Base-by-base conservation (phyloP, 2,113 vertebrate species). In the Ifrita kowaldi region DNA sequence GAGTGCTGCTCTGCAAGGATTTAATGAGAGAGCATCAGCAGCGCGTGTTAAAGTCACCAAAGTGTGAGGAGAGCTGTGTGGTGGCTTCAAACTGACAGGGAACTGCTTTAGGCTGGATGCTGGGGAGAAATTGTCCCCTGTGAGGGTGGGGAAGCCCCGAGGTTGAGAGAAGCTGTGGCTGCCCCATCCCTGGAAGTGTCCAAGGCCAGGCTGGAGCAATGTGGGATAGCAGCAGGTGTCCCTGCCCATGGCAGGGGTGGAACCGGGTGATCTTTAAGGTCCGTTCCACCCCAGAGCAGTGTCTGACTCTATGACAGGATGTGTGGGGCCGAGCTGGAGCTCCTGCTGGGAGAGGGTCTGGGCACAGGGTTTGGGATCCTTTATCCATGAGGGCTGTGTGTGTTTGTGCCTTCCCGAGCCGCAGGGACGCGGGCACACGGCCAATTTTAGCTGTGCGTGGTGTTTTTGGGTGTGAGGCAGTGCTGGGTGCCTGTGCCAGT, bases 271-370 rank as follows among this genome's bases (percentile, higher is more conserved):
- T 3, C 41, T 41, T 35, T n/a, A 35, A 6, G 41, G 8, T n/a
- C 18, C 56, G 12, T 70, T 33, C 74, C 47, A 47, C 1, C 30
- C 24, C 11, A 5, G 0, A 22, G 13, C 65, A 26, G 30, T 6
- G 56, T 12, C 39, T 28, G 39, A 9, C 30, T 14, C 39, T 16
- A 0, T 10, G 37, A 4, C 1, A 7, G 62, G 24, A 3, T 0
- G 0, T 12, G 14, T 2, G 49, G 26, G 49, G 46, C 28, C 14
- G 52, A 22, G 26, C 4, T 13, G 26, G n/a, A 15, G 19, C 1
- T 8, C 16, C 50, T 44, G 42, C 22, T 26, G 57, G 19, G 27
- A 49, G 10, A 46, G 24, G 33, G 13, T 13, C 41, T 4, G 60
- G 5, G 56, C 7, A 1, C 7, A 7, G 18, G 14, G 9, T 6